These are phyloP conservation scores for Griposia aprilina DNA, from an alignment of 2,888 invertebrate genomes.

Conservation along the genomic window DNA sequence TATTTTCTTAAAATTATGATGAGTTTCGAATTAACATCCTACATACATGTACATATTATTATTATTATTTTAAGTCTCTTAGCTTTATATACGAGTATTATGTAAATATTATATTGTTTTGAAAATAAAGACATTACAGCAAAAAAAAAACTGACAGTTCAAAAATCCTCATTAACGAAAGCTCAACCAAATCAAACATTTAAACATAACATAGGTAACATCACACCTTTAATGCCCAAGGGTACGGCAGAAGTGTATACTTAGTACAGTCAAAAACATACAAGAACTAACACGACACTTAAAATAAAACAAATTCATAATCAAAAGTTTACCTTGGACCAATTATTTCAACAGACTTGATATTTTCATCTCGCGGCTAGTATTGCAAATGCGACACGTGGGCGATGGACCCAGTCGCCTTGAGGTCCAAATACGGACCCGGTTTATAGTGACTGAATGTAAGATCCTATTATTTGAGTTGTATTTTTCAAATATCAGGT, in stretches of 20 bases:
- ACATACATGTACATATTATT: too few species aligned
- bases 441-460: conserved; percentile 26
- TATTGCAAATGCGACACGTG: conserved; percentile 64
- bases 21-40: too few species aligned
- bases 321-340: conserved; percentile 65
- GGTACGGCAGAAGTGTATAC: neutral
- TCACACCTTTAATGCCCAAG: neutral
- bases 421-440: conserved; percentile 60
- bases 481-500: neutral
- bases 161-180: too few species aligned
- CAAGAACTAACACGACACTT: neutral
- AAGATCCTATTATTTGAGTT: conserved; percentile 26
- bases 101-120: too few species aligned
- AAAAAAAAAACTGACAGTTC: too few species aligned
- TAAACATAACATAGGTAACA: too few species aligned
- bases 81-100: too few species aligned
- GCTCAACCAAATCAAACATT: neutral
- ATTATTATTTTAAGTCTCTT: too few species aligned
- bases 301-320: conserved; percentile 15
- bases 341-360: conserved; percentile 56
- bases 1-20: too few species aligned
- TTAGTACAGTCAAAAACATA: neutral
- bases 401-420: conserved; percentile 74
- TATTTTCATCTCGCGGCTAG: conserved; percentile 46
- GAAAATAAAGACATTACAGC: too few species aligned